Evolutionary conservation across 2,113 vertebrate genomes (phyloP).

Genomic region (Ammodytes dubius): DNA sequence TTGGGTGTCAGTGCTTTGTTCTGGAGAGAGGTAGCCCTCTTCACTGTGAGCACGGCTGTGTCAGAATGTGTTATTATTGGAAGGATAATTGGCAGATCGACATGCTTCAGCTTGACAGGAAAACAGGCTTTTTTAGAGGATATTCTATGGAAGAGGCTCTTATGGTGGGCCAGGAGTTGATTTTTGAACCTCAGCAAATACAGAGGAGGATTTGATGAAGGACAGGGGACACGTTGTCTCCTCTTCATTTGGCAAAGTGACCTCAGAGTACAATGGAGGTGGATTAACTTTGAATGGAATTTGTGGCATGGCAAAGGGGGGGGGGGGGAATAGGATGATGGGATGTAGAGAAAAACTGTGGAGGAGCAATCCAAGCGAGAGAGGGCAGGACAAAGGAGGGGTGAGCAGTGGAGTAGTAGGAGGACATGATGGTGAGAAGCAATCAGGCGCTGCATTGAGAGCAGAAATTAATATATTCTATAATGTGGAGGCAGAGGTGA

Average conservation of each 20-base stretch:
- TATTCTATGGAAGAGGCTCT: constrained; percentile 43
- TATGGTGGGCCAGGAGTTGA: constrained; percentile 42
- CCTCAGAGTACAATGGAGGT: constrained; percentile 45
- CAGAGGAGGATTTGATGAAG: neutral
- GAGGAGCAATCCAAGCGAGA: constrained; percentile 20
- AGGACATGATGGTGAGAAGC: constrained; percentile 11
- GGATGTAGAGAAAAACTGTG: neutral
- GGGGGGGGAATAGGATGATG: constrained; percentile 21
- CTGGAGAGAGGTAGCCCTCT: constrained; percentile 34
- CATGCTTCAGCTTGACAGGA: constrained; percentile 36
- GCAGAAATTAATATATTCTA: constrained; percentile 37
- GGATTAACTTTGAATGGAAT: constrained; percentile 61
- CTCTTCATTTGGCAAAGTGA: constrained; percentile 59
- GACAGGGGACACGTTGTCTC: constrained; percentile 18
- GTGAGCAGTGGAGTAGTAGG: neutral
- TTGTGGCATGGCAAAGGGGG: constrained; percentile 36
- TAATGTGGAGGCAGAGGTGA: neutral
- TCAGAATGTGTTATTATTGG: constrained; percentile 57
- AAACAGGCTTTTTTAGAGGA: constrained; percentile 53
- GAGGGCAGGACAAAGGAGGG: constrained; percentile 25
- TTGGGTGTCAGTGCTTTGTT: constrained; percentile 51
- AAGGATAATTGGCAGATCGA: constrained; percentile 53
- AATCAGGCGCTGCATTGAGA: constrained; percentile 38
- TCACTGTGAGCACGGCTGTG: constrained; percentile 20
- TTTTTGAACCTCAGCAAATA: constrained; percentile 9